Conservation (phyloP, 1,140 invertebrate genomes). For the Pseudomyrmex pallidus region DNA sequence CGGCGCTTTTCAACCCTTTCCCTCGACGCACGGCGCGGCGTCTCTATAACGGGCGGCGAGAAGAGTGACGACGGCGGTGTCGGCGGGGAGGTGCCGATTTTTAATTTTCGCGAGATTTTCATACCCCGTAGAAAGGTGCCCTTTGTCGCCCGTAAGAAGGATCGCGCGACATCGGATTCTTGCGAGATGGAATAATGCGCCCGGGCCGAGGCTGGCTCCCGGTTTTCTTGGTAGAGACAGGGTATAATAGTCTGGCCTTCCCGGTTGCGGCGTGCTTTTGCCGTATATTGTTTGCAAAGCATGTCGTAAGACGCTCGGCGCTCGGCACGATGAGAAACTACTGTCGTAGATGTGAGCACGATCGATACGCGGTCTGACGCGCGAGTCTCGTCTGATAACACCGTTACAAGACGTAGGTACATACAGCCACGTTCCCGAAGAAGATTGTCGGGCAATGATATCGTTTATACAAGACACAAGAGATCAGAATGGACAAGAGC, state of each 20-base stretch:
- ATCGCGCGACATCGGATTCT: constrained; percentile 47
- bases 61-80: not conserved
- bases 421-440: not conserved
- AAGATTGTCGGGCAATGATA: constrained; percentile 9
- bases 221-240: constrained; percentile 36
- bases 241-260: constrained; percentile 40
- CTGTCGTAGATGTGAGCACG: constrained; percentile 34
- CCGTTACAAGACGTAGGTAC: constrained; percentile 14
- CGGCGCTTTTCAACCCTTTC: constrained; percentile 65
- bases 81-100: constrained; percentile 53
- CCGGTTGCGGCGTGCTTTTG: constrained; percentile 45
- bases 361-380: constrained; percentile 56
- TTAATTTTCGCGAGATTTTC: constrained; percentile 70
- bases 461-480: not conserved
- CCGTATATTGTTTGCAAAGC: constrained; percentile 57
- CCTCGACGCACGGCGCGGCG: not conserved
- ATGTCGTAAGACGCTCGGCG: constrained; percentile 49
- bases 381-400: constrained; percentile 36
- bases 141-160: constrained; percentile 45
- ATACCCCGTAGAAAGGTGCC: constrained; percentile 34
- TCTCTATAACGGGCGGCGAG: not conserved
- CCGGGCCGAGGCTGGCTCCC: not conserved
- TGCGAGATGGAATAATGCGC: constrained; percentile 31
- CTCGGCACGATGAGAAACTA: constrained; percentile 49
- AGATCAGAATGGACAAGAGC: not conserved